Conservation (phyloP, 2,113 vertebrate species). For the Montifringilla adamsi region DNA sequence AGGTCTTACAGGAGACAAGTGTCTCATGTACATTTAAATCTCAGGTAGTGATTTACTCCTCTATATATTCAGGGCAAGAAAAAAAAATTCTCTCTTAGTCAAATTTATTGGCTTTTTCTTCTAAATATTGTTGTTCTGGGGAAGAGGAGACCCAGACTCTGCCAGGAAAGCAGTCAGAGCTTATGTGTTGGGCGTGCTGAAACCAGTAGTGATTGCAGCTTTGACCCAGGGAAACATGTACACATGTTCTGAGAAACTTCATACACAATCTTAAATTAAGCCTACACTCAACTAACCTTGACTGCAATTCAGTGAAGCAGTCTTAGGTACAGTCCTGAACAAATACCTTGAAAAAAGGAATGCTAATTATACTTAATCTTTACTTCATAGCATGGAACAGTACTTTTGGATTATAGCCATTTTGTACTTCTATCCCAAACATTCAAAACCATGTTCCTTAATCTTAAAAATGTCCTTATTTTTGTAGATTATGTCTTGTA, state of each 20-base stretch:
- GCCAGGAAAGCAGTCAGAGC: neutral
- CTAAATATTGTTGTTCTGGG: neutral
- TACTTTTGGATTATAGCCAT: neutral
- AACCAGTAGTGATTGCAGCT: neutral
- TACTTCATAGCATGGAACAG: neutral
- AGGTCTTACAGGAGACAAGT: neutral
- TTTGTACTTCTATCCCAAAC: neutral
- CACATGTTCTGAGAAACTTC: neutral
- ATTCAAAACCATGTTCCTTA: neutral
- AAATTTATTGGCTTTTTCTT: neutral
- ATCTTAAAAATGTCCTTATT: neutral
- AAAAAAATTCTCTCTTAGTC: neutral
- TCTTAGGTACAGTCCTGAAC: neutral
- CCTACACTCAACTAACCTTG: neutral
- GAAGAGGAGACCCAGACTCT: neutral
- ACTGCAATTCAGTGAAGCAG: neutral
- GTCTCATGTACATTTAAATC: neutral
- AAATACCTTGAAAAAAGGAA: neutral
- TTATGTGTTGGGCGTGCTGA: neutral
- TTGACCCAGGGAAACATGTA: neutral
- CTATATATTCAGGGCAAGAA: neutral
- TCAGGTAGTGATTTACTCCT: neutral
- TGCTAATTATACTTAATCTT: neutral
- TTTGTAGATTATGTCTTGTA: neutral
- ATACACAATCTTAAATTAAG: neutral